Percentiles rank a stretch among this genome's conserved stretches.
phyloP scores from a whole-genome alignment of 2,888 invertebrate genomes.

The Graphium colonna region DNA sequence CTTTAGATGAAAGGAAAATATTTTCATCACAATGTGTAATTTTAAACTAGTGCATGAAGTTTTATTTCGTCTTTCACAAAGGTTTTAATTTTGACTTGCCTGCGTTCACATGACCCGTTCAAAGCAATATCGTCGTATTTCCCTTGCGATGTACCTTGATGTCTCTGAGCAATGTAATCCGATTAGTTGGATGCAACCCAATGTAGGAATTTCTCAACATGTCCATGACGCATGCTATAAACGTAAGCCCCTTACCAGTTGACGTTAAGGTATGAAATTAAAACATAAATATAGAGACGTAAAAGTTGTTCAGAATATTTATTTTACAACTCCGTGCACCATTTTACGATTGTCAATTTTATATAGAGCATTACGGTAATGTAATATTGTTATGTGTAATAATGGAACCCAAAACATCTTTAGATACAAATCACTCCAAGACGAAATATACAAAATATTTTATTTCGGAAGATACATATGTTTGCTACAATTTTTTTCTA shows the following conservation, averaged over 20 bases:
- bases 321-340: too few relatives aligned
- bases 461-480: too few relatives aligned
- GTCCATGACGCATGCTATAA: neutral
- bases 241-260: neutral
- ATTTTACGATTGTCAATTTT: too few relatives aligned
- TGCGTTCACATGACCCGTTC: neutral
- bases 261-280: neutral
- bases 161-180: slow-evolving; percentile 59
- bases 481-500: too few relatives aligned
- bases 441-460: too few relatives aligned
- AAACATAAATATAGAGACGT: too few relatives aligned
- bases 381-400: too few relatives aligned
- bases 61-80: neutral
- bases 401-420: too few relatives aligned
- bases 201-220: slow-evolving; percentile 1
- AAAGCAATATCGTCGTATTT: slow-evolving; percentile 42
- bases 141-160: slow-evolving; percentile 47
- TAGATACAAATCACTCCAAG: too few relatives aligned
- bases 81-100: neutral
- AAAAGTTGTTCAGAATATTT: too few relatives aligned
- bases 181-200: slow-evolving; percentile 47
- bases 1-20: too few relatives aligned
- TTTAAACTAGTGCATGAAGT: neutral
- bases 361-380: too few relatives aligned
- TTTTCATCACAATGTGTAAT: neutral